These are phyloP conservation scores for Tetraodon nigroviridis DNA, from an alignment of 2,113 vertebrate species.

Conservation along the genomic window DNA sequence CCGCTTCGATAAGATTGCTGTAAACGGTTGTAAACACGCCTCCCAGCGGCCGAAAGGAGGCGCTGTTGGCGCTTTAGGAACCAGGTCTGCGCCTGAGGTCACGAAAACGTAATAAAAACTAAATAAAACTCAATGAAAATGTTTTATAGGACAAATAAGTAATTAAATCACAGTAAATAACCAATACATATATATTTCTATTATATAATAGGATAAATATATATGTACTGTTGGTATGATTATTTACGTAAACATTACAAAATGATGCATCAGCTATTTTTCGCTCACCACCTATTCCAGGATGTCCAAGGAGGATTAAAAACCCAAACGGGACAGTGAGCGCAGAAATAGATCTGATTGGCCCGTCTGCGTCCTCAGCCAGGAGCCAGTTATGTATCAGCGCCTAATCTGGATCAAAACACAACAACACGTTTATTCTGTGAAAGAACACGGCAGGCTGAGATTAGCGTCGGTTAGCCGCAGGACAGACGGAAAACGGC, in stretches of 20 bases:
- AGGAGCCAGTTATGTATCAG: neutral
- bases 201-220: too few species aligned
- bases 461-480: too few species aligned
- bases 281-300: constrained; percentile 14
- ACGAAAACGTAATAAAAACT: too few species aligned
- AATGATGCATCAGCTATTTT: neutral
- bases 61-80: neutral
- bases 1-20: neutral
- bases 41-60: neutral
- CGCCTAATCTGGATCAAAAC: neutral
- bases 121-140: too few species aligned
- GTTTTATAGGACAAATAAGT: too few species aligned
- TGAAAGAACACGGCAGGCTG: too few species aligned
- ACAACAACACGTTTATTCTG: neutral
- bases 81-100: neutral
- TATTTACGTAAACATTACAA: too few species aligned
- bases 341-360: constrained; percentile 38
- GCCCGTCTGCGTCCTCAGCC: constrained; percentile 5
- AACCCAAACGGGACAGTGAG: constrained; percentile 6
- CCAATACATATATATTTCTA: too few species aligned
- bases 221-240: too few species aligned
- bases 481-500: too few species aligned
- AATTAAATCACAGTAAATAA: too few species aligned
- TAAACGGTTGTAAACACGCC: constrained; percentile 2
- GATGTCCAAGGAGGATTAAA: constrained; percentile 30